phyloP scores from a whole-genome alignment of 2,797 vertebrate species.

The Aplochiton taeniatus region DNA sequence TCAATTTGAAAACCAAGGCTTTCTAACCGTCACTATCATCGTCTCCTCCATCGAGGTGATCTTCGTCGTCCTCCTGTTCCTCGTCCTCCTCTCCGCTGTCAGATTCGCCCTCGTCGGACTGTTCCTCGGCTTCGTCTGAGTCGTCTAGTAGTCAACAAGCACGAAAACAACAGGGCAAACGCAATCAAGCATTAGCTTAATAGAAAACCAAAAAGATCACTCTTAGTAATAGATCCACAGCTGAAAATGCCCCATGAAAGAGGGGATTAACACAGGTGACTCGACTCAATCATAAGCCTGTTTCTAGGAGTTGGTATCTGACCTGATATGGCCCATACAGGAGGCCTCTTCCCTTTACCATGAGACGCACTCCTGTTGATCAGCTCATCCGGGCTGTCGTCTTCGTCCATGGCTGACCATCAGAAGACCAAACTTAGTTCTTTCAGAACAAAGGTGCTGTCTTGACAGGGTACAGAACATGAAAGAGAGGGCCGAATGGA shows the following conservation, averaged over 20 bases:
- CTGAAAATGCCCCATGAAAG: too few relatives aligned
- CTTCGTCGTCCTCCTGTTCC: conserved; percentile 67
- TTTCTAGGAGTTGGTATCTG: background rate
- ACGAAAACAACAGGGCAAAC: too few relatives aligned
- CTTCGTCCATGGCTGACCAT: conserved; percentile 92
- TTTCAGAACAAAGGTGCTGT: too few relatives aligned
- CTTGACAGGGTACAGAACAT: too few relatives aligned
- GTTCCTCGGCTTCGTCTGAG: conserved; percentile 58
- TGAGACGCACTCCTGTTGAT: conserved; percentile 77
- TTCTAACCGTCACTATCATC: conserved; percentile 67
- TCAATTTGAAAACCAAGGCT: background rate
- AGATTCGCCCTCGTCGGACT: conserved; percentile 65
- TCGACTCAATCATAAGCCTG: too few relatives aligned
- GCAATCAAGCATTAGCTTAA: too few relatives aligned
- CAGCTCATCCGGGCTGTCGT: conserved; percentile 90
- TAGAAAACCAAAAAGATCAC: too few relatives aligned
- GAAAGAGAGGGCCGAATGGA: too few relatives aligned
- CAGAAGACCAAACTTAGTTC: conserved; percentile 38
- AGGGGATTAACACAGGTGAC: too few relatives aligned
- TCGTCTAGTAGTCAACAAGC: conserved; percentile 55
- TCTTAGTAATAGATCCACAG: too few relatives aligned
- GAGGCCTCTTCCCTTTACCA: conserved; percentile 73
- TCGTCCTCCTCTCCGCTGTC: conserved; percentile 65
- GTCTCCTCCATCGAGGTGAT: conserved; percentile 75
- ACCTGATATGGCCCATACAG: conserved; percentile 62